Percentiles rank a stretch among this genome's conserved stretches.
These are phyloP conservation scores for Rhagonycha lutea DNA, from an alignment of 2,888 invertebrate species.

Conservation along the genomic window DNA sequence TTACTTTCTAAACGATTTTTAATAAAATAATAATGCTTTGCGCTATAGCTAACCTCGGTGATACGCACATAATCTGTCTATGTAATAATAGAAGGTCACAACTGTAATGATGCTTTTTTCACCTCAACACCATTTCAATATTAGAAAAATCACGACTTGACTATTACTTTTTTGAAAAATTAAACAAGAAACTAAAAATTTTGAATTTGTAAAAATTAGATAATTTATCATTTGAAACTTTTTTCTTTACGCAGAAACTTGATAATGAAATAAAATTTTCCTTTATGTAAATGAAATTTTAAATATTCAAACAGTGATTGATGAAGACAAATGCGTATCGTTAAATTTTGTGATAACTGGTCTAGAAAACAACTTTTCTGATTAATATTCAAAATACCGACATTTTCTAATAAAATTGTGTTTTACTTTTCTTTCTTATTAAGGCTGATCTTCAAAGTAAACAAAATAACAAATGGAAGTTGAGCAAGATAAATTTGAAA, in stretches of 20 bases:
- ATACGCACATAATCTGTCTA: too few relatives aligned
- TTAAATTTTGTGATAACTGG: neutral
- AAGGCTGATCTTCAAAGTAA: slow-evolving; percentile 5
- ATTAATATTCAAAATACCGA: slow-evolving; percentile 2
- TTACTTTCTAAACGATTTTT: too few relatives aligned
- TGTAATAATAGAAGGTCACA: too few relatives aligned
- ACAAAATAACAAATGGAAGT: slow-evolving; percentile 15
- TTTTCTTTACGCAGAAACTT: neutral
- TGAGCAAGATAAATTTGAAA: slow-evolving; percentile 14
- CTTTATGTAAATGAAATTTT: neutral
- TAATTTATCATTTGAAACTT: neutral
- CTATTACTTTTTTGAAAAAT: neutral
- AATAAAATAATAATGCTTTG: too few relatives aligned
- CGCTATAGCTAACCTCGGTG: too few relatives aligned
- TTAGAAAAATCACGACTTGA: too few relatives aligned
- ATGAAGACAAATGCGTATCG: neutral
- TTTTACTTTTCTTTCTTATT: slow-evolving; percentile 6
- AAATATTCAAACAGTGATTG: neutral
- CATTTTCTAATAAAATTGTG: neutral
- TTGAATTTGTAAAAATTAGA: neutral
- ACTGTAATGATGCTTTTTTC: too few relatives aligned
- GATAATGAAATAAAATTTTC: neutral
- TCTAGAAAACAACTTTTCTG: neutral
- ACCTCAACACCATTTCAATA: too few relatives aligned
- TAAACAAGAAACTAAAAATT: neutral